Conservation (phyloP, 2,113 vertebrate genomes). For the Myotis lucifugus region DNA sequence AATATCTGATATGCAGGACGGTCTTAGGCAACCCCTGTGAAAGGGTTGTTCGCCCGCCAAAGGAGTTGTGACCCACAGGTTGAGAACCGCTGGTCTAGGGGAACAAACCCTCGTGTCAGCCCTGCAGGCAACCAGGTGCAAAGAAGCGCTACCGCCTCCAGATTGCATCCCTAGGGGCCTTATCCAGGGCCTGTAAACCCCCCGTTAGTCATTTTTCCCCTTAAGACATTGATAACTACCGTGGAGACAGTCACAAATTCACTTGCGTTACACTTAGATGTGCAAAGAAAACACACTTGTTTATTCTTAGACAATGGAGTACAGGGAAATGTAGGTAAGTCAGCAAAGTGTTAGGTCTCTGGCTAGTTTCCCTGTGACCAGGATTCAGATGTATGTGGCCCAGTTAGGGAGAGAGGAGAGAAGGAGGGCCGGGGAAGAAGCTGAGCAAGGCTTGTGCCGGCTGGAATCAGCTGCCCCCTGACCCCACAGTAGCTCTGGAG, state of each 20-base stretch:
- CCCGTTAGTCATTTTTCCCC: background rate
- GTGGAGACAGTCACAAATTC: background rate
- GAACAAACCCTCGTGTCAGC: too few relatives aligned
- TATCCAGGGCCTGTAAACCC: background rate
- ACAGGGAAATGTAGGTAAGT: background rate
- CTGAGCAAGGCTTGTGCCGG: background rate
- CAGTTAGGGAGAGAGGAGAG: background rate
- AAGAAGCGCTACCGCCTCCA: background rate
- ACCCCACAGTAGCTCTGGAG: background rate
- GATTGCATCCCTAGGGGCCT: background rate
- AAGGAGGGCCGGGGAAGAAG: background rate
- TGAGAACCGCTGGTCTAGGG: too few relatives aligned
- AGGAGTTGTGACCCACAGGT: too few relatives aligned
- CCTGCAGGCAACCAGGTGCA: background rate
- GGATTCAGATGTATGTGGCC: background rate
- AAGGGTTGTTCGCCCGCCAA: background rate
- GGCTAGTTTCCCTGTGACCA: background rate
- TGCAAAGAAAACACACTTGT: conserved; percentile 2
- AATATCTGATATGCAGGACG: too few relatives aligned
- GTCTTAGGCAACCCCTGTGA: too few relatives aligned
- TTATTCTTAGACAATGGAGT: background rate
- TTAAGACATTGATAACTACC: background rate
- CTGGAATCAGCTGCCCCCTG: background rate
- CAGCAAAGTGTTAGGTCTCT: background rate
- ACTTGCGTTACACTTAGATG: background rate